Conservation (phyloP, 1,140 invertebrate genomes). For the Lutraria rhynchaena region DNA sequence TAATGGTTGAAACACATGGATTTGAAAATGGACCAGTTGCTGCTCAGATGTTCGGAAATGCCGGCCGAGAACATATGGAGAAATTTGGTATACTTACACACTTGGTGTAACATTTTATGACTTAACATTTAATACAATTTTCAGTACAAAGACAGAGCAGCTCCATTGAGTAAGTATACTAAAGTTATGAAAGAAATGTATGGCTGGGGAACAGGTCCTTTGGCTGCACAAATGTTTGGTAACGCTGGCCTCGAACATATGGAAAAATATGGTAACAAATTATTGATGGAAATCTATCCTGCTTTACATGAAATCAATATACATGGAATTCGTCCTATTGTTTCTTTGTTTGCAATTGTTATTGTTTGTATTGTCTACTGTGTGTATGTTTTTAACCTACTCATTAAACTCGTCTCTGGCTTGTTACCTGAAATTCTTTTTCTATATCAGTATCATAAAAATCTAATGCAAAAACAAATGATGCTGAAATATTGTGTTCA, state of each 20-base stretch:
- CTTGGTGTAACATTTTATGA: background rate
- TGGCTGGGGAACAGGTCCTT: slow-evolving; percentile 90
- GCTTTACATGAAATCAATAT: too few relatives aligned
- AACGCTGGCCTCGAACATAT: slow-evolving; percentile 98
- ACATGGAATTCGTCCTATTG: too few relatives aligned
- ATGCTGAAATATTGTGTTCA: too few relatives aligned
- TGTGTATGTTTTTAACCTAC: too few relatives aligned
- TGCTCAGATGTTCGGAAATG: slow-evolving; percentile 98
- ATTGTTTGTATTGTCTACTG: too few relatives aligned
- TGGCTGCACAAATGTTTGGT: slow-evolving; percentile 97
- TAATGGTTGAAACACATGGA: slow-evolving; percentile 92
- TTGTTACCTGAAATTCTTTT: too few relatives aligned
- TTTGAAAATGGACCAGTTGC: slow-evolving; percentile 91
- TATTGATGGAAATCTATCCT: too few relatives aligned
- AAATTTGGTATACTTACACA: slow-evolving; percentile 88
- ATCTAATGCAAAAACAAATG: too few relatives aligned
- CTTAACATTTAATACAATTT: slow-evolving; percentile 57
- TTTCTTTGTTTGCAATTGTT: too few relatives aligned
- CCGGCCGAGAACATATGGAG: slow-evolving; percentile 97
- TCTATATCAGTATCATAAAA: too few relatives aligned
- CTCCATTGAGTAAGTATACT: slow-evolving; percentile 97
- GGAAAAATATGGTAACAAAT: slow-evolving; percentile 93
- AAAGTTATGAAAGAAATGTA: slow-evolving; percentile 91
- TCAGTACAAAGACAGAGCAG: slow-evolving; percentile 93
- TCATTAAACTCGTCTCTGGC: too few relatives aligned